Percentiles rank a stretch among this genome's conserved stretches.
Conservation (phyloP, 2,888 invertebrate species). For the Chaitophorus viminalis region DNA sequence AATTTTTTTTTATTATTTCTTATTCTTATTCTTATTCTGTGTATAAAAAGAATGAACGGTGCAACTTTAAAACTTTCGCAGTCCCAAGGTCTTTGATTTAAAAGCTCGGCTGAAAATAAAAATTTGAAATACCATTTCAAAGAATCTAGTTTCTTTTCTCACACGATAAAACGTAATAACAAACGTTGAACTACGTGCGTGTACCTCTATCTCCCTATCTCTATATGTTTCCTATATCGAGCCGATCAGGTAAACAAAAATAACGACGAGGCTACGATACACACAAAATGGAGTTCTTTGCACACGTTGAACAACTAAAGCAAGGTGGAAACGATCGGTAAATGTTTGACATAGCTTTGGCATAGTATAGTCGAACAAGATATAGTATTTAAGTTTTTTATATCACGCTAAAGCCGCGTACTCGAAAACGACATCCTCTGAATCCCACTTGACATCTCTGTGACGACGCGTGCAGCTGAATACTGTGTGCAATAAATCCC, state of each 20-base stretch:
- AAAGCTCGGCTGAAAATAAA: too few relatives aligned
- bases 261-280: background rate
- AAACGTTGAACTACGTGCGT: background rate
- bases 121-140: too few relatives aligned
- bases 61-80: background rate
- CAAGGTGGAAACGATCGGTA: background rate
- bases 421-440: background rate
- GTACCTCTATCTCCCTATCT: background rate
- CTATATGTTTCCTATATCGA: background rate
- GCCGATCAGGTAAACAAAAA: background rate
- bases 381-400: slow-evolving; percentile 7
- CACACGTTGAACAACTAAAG: background rate
- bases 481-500: background rate
- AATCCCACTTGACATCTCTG: slow-evolving; percentile 15
- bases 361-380: background rate
- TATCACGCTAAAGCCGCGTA: background rate
- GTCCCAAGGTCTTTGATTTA: too few relatives aligned
- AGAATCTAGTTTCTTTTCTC: too few relatives aligned
- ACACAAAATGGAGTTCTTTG: background rate
- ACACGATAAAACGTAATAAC: background rate
- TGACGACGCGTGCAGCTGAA: background rate
- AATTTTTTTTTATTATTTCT: background rate
- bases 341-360: slow-evolving; percentile 4
- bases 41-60: background rate
- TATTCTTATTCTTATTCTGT: too few relatives aligned